A percentile compares a stretch with the other conserved stretches of the same genome.
Evolutionary conservation across 2,888 invertebrate genomes (phyloP).

Genomic region (Callyntrura sp.): DNA sequence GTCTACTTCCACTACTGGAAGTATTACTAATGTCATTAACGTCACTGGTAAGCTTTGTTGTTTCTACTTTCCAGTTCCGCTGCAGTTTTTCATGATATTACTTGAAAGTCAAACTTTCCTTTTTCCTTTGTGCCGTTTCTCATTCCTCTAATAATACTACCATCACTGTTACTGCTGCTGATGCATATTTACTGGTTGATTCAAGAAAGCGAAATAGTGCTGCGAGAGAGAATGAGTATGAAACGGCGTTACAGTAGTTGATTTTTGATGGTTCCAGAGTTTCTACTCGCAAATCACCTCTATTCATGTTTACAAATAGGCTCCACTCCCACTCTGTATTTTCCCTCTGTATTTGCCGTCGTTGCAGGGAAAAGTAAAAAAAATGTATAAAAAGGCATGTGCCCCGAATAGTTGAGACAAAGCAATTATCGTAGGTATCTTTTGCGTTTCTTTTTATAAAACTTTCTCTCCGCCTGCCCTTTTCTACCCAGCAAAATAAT

Average conservation of each 20-base stretch:
- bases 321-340: neutral
- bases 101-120: neutral
- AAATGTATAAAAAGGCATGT: neutral
- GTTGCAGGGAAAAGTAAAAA: neutral
- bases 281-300: slow-evolving; percentile 50
- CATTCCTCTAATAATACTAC: neutral
- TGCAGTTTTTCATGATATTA: slow-evolving; percentile 15
- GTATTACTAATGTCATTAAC: neutral
- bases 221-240: neutral
- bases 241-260: slow-evolving; percentile 6
- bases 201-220: slow-evolving; percentile 4
- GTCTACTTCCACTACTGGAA: neutral
- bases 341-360: slow-evolving; percentile 25
- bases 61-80: slow-evolving; percentile 19
- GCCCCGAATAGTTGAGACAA: neutral
- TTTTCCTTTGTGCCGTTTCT: neutral
- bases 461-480: slow-evolving; percentile 2
- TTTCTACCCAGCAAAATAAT: neutral
- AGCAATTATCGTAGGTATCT: slow-evolving; percentile 32
- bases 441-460: neutral
- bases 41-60: neutral
- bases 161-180: neutral
- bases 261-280: slow-evolving; percentile 32
- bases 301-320: slow-evolving; percentile 51
- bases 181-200: neutral